These are phyloP conservation scores for Rhyacichthys aspro DNA, from an alignment of 2,797 vertebrate genomes.

Conservation along the genomic window DNA sequence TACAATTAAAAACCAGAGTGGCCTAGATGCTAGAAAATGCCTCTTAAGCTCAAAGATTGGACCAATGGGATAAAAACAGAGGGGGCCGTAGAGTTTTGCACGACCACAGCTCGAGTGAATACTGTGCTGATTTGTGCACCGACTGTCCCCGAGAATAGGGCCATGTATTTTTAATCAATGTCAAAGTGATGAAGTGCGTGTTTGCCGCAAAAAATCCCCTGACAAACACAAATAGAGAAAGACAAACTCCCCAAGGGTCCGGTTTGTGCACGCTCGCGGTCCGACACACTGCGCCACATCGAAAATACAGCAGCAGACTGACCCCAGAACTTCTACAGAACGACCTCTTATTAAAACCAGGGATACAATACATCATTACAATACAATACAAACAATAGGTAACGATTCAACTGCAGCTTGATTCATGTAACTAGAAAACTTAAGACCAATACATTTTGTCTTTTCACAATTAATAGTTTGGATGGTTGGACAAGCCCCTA, in stretches of 20 bases:
- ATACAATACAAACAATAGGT: constrained; percentile 7
- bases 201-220: constrained; percentile 72
- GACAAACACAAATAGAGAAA: constrained; percentile 76
- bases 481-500: neutral
- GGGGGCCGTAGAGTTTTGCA: constrained; percentile 43
- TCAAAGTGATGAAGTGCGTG: constrained; percentile 78
- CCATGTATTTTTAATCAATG: constrained; percentile 81
- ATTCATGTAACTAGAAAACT: too few relatives aligned
- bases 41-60: too few relatives aligned
- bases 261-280: constrained; percentile 21
- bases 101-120: constrained; percentile 51
- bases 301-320: constrained; percentile 33
- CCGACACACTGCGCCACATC: constrained; percentile 8
- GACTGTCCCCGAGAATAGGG: constrained; percentile 74
- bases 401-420: neutral
- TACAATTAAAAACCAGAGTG: too few relatives aligned
- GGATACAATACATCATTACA: constrained; percentile 16
- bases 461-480: too few relatives aligned
- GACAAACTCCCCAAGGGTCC: constrained; percentile 62
- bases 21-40: too few relatives aligned
- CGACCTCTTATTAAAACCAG: constrained; percentile 4
- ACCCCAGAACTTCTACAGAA: constrained; percentile 14
- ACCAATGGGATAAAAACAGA: neutral
- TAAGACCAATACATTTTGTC: too few relatives aligned
- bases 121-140: constrained; percentile 73